A percentile compares a stretch with the other conserved stretches of the same genome.
phyloP scores from a whole-genome alignment of 1,140 invertebrate species.

The Apocrypta bakeri region DNA sequence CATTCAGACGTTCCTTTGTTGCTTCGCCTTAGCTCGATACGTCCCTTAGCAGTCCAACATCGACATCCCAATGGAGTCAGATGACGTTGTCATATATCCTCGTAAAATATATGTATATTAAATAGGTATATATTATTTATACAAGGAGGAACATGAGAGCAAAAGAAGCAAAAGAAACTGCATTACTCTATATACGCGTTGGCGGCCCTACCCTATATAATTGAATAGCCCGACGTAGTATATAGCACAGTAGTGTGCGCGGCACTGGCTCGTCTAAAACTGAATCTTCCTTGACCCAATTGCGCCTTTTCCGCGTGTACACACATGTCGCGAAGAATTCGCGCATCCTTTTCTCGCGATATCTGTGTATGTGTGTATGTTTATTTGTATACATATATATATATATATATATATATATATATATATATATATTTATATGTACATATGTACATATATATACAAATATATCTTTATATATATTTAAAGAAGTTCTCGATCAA shows the following conservation, averaged over 20 bases:
- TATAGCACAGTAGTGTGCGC: neutral
- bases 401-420: neutral
- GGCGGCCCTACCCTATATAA: slow-evolving; percentile 25
- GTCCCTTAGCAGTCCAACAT: too few species aligned
- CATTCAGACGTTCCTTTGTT: too few species aligned
- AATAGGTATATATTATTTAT: too few species aligned
- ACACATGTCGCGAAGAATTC: slow-evolving; percentile 7
- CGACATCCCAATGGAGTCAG: too few species aligned
- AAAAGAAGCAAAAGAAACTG: neutral
- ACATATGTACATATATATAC: too few species aligned
- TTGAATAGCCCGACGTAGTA: slow-evolving; percentile 8
- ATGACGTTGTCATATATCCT: neutral
- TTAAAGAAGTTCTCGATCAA: neutral
- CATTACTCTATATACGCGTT: neutral
- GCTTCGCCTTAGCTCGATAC: too few species aligned
- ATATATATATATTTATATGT: too few species aligned
- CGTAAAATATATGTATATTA: slow-evolving; percentile 30
- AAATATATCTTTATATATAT: too few species aligned
- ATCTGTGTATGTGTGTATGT: neutral
- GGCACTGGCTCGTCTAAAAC: slow-evolving; percentile 30
- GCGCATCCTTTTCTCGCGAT: slow-evolving; percentile 2
- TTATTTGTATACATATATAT: neutral
- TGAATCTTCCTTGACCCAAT: slow-evolving; percentile 47
- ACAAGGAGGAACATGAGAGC: too few species aligned
- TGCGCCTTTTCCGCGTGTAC: slow-evolving; percentile 20